Evolutionary conservation across 1,140 invertebrate genomes (phyloP), one percentile per base, ranked within the genome.

Genomic region (Globodera ellingtonae): DNA sequence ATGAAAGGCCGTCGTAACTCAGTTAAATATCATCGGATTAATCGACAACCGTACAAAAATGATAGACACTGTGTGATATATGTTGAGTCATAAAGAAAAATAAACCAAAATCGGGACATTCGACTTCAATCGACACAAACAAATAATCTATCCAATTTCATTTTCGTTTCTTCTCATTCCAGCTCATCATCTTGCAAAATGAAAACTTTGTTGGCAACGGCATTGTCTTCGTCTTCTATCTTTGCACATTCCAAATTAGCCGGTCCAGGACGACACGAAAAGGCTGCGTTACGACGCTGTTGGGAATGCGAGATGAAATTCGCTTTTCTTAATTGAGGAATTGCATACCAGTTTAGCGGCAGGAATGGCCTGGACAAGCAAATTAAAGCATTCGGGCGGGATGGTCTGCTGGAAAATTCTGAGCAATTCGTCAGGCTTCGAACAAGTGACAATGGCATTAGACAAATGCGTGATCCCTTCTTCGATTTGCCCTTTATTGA

Each of bases 381-480:
- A 44, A 47, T 71, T 47, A 52, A 84, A 82, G 18, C 73, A 70
- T 21, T 85, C 75, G 0, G 48, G 18, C 5, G 84, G 82, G n/a
- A 85, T 56, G 21, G 85, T 87, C 46, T 85, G 85, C 15, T 79
- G 81, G 72, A 91, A 84, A 10, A 91, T 88, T 71, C 87, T 85
- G 18, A 91, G 81, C 1, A 91, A 84, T 78, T 91, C 90, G 72
- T 89, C 86, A 18, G 90, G 89, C 75, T 90, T 90, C 21, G 88
- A 88, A 83, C 90, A 90, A 10, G 90, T 86, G 72, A 90, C 88
- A 8, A 91, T 88, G n/a, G 90, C 90, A 84, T 89, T 90, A 62
- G 88, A 88, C 79, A 91, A 82, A 80, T 91, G 90, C 75, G 90
- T 89, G 62, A 90, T 87, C 52, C 90, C 90, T 52, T 85, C 86